Evolutionary conservation across 1,140 invertebrate species (phyloP), one percentile per base, ranked within the genome.

Genomic region (Drosophila grimshawi): DNA sequence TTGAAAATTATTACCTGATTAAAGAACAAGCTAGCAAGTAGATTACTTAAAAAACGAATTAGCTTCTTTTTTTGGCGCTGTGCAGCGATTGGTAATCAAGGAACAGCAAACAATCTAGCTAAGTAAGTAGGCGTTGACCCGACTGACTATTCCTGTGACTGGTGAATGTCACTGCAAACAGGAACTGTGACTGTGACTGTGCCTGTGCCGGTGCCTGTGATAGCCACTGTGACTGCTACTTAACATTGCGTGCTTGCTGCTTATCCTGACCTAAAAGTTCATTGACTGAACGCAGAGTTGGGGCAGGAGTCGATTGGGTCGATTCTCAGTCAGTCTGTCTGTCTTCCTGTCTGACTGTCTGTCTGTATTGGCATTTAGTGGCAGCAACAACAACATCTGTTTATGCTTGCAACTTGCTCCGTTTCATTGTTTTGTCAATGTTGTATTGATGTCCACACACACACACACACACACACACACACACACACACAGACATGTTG

Each of bases 341-440:
- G 72, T 55, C 55, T 77, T 62, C 70, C 45, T 49, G 35, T 46
- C 33, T 29, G 29, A 39, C 60, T 56, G 33, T 55, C 60, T 53
- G 52, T 61, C 51, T 72, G 62, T 63, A 78, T 78, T 77, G 83
- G 85, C 80, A 88, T 88, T 88, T 80, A 56, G 56, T 55, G 65
- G 80, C 32, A 30, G 33, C 6, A 30, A 1, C 11, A 35, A 32
- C 19, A 63, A 78, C 83, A 83, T 76, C 83, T 86, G 82, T 81
- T 76, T 10, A 4, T 41, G 51, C 19, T 19, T 19, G 19, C 19
- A 19, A 19, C 19, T 19, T 19, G 19, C 33, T 39, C 43, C 55
- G 48, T 66, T 71, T 60, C 65, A 73, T 83, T 89, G 83, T 88
- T 88, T 88, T 78, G 85, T 88, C 83, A 88, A 88, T 83, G 80